Conservation (phyloP, 2,888 invertebrate species). For the Drosophila quinaria region DNA sequence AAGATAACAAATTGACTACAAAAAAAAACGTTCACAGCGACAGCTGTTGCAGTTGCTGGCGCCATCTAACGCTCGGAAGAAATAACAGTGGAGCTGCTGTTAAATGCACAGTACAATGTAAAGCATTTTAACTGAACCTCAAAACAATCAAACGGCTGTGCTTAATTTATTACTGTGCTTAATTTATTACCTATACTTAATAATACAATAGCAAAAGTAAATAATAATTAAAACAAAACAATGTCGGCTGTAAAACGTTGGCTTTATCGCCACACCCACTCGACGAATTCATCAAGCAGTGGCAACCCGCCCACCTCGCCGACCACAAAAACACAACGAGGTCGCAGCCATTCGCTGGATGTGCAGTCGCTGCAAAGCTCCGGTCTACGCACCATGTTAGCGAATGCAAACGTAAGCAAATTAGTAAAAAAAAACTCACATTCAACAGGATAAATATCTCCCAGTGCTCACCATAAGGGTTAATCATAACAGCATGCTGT, state of each 20-base stretch:
- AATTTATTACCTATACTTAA: conserved; percentile 19
- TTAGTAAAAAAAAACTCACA: not conserved
- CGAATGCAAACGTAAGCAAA: conserved; percentile 79
- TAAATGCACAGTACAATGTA: conserved; percentile 44
- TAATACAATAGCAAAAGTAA: conserved; percentile 11
- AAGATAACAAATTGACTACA: not conserved
- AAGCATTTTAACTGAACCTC: conserved; percentile 29
- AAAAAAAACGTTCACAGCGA: conserved; percentile 4
- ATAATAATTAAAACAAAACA: conserved; percentile 29
- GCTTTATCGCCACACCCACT: conserved; percentile 83
- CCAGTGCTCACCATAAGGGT: not conserved
- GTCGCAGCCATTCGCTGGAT: conserved; percentile 85
- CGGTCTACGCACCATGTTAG: conserved; percentile 83
- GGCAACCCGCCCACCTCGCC: conserved; percentile 70
- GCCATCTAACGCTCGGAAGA: conserved; percentile 51
- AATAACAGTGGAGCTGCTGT: conserved; percentile 28
- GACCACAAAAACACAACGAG: conserved; percentile 78
- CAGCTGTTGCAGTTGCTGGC: conserved; percentile 15
- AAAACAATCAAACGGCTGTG: conserved; percentile 49
- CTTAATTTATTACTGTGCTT: conserved; percentile 24
- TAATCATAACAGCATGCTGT: conserved; percentile 38
- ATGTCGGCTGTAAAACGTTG: conserved; percentile 85
- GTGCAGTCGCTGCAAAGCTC: conserved; percentile 84
- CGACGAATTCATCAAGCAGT: conserved; percentile 62
- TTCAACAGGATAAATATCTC: not conserved